Evolutionary conservation across 2,888 invertebrate species (phyloP).

Genomic region (Elegia similella): DNA sequence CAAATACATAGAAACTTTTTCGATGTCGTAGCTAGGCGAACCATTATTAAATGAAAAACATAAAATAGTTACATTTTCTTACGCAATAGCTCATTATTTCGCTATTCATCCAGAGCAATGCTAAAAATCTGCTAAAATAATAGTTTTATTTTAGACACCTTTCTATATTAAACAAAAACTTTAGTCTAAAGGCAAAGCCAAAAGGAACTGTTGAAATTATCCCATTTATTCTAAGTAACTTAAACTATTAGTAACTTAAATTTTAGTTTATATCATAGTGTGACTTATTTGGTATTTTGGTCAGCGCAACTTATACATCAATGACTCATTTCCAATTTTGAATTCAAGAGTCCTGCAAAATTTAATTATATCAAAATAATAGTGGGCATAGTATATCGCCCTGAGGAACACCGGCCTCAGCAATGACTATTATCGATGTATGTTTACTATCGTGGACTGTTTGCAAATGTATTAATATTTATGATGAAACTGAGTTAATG

Average conservation of each 20-base stretch:
- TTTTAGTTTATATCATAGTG: slow-evolving; percentile 17
- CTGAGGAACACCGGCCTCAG: background rate
- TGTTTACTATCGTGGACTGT: no score
- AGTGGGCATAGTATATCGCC: background rate
- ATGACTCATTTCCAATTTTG: slow-evolving; percentile 13
- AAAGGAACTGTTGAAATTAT: background rate
- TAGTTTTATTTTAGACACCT: background rate
- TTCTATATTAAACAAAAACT: background rate
- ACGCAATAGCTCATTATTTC: background rate
- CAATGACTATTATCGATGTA: background rate
- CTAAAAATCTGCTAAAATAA: background rate
- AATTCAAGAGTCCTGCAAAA: background rate
- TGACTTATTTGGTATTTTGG: slow-evolving; percentile 42
- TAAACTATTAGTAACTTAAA: background rate
- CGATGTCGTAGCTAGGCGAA: slow-evolving; percentile 23
- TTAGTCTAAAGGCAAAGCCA: slow-evolving; percentile 1
- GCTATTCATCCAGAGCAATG: background rate
- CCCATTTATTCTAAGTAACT: background rate
- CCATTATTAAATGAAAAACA: background rate
- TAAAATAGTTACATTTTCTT: background rate
- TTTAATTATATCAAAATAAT: no score
- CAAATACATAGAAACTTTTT: slow-evolving; percentile 28
- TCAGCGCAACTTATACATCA: slow-evolving; percentile 52
- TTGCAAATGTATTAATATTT: no score
- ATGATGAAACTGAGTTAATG: no score